These are phyloP conservation scores for Sphaerodactylus townsendi DNA, from an alignment of 2,113 vertebrate genomes.

Conservation along the genomic window DNA sequence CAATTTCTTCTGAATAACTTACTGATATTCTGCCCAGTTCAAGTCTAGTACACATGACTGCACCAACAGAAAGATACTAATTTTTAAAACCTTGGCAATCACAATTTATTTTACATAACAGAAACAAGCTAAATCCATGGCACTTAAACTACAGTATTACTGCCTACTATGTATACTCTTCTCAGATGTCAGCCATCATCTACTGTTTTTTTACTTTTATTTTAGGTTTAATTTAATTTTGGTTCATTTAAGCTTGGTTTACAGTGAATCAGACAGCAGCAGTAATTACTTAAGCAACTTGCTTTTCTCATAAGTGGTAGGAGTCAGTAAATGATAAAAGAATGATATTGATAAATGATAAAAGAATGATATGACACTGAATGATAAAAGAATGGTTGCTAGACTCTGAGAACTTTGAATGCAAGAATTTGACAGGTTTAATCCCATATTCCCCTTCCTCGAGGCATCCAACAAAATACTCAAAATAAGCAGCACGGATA, in stretches of 20 bases:
- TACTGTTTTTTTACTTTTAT: neutral
- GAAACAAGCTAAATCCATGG: neutral
- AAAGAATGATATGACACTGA: neutral
- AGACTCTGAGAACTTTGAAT: neutral
- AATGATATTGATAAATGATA: neutral
- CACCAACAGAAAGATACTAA: conserved; percentile 13
- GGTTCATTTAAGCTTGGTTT: too few relatives aligned
- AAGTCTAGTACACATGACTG: conserved; percentile 7
- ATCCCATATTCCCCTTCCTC: neutral
- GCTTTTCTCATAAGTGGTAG: neutral
- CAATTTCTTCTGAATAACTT: conserved; percentile 9
- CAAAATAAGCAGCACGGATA: neutral
- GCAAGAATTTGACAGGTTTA: neutral
- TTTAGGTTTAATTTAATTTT: too few relatives aligned
- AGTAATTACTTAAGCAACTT: neutral
- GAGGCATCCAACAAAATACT: neutral
- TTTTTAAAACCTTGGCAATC: neutral
- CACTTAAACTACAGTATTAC: neutral
- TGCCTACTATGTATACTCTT: neutral
- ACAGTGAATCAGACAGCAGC: neutral
- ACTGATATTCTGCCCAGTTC: neutral
- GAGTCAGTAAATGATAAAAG: neutral
- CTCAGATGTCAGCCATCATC: neutral
- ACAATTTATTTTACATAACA: neutral
- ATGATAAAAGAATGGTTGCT: neutral